Conservation (phyloP, 2,888 invertebrate species). For the Kryphioiulus occultus region DNA sequence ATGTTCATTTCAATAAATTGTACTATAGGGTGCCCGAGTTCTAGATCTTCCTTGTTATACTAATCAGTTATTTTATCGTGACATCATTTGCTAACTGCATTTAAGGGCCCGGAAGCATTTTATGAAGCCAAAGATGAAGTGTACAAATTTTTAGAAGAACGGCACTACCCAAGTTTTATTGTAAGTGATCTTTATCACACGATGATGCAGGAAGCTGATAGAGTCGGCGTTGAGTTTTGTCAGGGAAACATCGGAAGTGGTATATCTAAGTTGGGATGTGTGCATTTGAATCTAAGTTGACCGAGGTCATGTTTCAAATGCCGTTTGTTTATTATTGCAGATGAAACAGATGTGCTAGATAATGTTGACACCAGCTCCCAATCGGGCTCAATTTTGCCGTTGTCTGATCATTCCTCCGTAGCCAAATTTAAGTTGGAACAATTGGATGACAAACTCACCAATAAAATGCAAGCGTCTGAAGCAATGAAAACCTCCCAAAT, state of each 20-base stretch:
- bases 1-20: conserved; percentile 46
- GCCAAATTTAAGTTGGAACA: conserved; percentile 82
- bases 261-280: neutral
- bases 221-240: conserved; percentile 59
- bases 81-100: neutral
- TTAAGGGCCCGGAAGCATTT: conserved; percentile 79
- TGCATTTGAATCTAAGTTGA: neutral
- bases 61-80: too few species aligned
- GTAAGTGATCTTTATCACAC: conserved; percentile 84
- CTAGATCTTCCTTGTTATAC: too few species aligned
- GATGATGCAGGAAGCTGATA: conserved; percentile 73
- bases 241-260: conserved; percentile 11
- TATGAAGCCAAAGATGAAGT: conserved; percentile 85
- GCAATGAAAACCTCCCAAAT: conserved; percentile 82
- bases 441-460: conserved; percentile 81
- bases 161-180: conserved; percentile 87
- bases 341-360: conserved; percentile 35
- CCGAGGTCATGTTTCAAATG: neutral
- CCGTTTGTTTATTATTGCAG: conserved; percentile 29
- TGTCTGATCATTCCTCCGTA: conserved; percentile 80
- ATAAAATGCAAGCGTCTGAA: conserved; percentile 83
- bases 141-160: conserved; percentile 79
- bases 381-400: conserved; percentile 38
- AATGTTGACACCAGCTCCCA: neutral
- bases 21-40: too few species aligned